These are phyloP conservation scores for Cervus canadensis DNA, from an alignment of 2,113 vertebrate genomes.

Conservation along the genomic window DNA sequence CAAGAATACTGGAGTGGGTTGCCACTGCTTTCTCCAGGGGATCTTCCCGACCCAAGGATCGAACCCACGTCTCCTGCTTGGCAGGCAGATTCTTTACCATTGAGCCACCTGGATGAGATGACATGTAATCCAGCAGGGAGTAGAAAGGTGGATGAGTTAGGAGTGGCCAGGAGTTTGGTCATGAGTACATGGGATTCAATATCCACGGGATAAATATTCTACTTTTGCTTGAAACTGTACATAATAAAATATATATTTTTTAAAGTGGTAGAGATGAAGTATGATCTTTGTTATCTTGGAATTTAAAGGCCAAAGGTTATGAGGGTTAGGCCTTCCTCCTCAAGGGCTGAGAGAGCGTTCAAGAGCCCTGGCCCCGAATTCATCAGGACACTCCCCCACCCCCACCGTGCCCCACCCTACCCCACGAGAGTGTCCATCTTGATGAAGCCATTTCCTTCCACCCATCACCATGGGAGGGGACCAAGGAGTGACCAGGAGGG, in stretches of 20 bases:
- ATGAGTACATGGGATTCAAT: neutral
- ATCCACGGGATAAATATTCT: neutral
- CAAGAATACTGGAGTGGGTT: neutral
- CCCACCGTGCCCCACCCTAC: no score
- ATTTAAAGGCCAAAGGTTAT: neutral
- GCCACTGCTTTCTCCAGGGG: neutral
- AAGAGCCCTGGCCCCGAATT: neutral
- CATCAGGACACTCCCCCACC: neutral
- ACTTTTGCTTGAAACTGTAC: neutral
- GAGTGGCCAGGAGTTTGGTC: neutral
- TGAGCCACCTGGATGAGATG: neutral
- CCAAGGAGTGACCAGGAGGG: conserved; percentile 24
- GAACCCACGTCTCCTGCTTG: neutral
- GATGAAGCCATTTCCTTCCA: neutral
- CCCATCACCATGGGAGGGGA: conserved; percentile 33
- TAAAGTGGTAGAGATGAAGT: neutral
- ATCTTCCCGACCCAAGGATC: neutral
- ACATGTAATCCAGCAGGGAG: neutral
- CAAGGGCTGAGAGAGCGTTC: neutral
- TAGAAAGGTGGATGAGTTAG: neutral
- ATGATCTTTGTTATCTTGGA: neutral
- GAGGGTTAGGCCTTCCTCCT: neutral
- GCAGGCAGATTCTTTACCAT: neutral
- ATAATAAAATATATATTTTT: no score
- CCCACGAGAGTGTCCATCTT: neutral